Evolutionary conservation across 2,888 invertebrate genomes (phyloP), one percentile per base, ranked within the genome.

Genomic region (Norana najaformis): DNA sequence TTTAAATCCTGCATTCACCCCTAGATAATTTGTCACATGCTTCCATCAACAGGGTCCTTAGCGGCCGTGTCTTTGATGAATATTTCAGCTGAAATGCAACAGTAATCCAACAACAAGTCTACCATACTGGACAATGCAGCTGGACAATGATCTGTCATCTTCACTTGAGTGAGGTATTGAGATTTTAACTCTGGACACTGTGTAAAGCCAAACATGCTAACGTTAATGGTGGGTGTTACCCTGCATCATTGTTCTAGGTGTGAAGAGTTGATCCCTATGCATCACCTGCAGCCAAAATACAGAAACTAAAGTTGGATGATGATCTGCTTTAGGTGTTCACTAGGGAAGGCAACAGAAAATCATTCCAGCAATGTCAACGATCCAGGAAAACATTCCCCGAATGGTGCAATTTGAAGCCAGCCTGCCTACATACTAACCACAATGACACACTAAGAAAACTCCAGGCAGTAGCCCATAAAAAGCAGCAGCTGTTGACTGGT

Each of bases 71-170:
- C 69, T 11, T 69, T 0, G 69, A 69, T 69, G 69, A 69, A 69
- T 69, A 69, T 69, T 69, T 69, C 69, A 69, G 69, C n/a, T n/a
- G 69, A n/a, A 69, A 69, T 8, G 69, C 69, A 69, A 69, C 69
- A 69, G 69, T n/a, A 30, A 69, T 69, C 69, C 69, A 69, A n/a
- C 69, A 69, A 69, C 30, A 8, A n/a, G 69, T n/a, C 69, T n/a
- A 69, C 69, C 69, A n/a, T 69, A n/a, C 69, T 16, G 30, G 69
- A 69, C 69, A 69, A 69, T 13, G 69, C 13, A n/a, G n/a, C 69
- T 69, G 69, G 69, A 69, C 69, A 69, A 69, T n/a, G 69, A 69
- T 69, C n/a, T 69, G 69, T 69, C 69, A 69, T n/a, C 69, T 69
- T 69, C 69, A 69, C 69, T 69, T n/a, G 69, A 69, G 6, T n/a